Evolutionary conservation across 2,797 vertebrate genomes (phyloP).

Genomic region (Phrynocephalus vlangalii): DNA sequence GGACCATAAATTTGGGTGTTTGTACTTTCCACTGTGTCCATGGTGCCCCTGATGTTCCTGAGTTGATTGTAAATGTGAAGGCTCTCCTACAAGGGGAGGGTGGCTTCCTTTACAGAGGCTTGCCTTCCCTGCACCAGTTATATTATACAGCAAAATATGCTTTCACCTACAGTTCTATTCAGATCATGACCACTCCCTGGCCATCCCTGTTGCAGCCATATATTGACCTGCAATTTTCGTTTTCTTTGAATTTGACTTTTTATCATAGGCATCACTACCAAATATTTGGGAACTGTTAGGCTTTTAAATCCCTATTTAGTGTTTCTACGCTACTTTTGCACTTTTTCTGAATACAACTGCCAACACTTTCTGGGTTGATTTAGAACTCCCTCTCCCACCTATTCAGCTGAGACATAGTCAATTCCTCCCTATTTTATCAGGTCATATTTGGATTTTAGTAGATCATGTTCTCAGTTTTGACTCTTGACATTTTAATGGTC

Average conservation of each 20-base stretch:
- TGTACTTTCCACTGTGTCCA: not conserved
- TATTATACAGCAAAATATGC: not conserved
- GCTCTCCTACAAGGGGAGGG: not conserved
- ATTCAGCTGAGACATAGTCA: not conserved
- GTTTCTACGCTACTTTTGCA: not conserved
- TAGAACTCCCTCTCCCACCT: not conserved
- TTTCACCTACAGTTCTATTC: not conserved
- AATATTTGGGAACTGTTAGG: not conserved
- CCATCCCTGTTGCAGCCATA: not conserved
- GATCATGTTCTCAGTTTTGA: not conserved
- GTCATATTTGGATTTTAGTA: not conserved
- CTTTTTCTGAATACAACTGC: not conserved
- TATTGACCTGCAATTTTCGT: not conserved
- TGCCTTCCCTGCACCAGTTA: not conserved
- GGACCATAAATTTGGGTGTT: not conserved
- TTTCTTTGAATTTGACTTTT: not conserved
- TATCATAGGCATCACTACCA: not conserved
- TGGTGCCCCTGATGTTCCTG: not conserved
- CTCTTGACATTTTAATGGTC: not conserved
- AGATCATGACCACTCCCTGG: not conserved
- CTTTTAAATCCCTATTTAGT: not conserved
- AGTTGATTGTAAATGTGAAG: not conserved
- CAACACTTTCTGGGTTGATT: not conserved
- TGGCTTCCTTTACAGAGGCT: not conserved
- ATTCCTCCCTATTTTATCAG: not conserved